Evolutionary conservation across 2,797 vertebrate genomes (phyloP).

Genomic region (Coranthus polyacanthus): DNA sequence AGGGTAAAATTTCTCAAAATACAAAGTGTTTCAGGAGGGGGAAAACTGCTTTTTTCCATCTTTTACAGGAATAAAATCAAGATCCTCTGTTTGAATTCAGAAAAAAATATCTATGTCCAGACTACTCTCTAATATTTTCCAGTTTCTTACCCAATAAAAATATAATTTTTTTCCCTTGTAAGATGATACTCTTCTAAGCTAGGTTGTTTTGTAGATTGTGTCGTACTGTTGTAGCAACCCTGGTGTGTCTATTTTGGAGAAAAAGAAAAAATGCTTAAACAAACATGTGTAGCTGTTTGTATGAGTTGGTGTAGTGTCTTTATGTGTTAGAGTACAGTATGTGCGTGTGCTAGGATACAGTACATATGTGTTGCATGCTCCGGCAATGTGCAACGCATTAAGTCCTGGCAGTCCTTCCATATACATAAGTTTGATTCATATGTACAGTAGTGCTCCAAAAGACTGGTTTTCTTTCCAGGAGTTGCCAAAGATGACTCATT

Average conservation of each 20-base stretch:
- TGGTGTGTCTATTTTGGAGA: slow-evolving; percentile 80
- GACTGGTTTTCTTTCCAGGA: slow-evolving; percentile 71
- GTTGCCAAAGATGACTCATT: slow-evolving; percentile 83
- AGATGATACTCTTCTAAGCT: slow-evolving; percentile 70
- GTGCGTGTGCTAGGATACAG: slow-evolving; percentile 53
- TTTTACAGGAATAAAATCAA: slow-evolving; percentile 41
- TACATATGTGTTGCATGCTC: slow-evolving; percentile 76
- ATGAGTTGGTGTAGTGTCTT: slow-evolving; percentile 43
- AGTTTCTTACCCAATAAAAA: slow-evolving; percentile 70
- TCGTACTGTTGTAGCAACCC: slow-evolving; percentile 86
- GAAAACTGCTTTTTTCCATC: slow-evolving; percentile 3
- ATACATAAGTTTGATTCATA: slow-evolving; percentile 82
- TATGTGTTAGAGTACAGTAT: slow-evolving; percentile 8
- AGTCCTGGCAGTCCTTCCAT: slow-evolving; percentile 79
- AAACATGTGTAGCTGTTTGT: slow-evolving; percentile 74
- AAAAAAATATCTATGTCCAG: slow-evolving; percentile 45
- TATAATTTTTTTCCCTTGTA: slow-evolving; percentile 65
- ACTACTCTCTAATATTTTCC: slow-evolving; percentile 73
- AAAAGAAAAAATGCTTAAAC: slow-evolving; percentile 73
- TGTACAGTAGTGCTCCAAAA: slow-evolving; percentile 82
- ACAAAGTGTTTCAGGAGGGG: not conserved
- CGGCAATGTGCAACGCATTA: slow-evolving; percentile 87
- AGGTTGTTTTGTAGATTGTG: slow-evolving; percentile 82
- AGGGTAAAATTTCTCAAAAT: not conserved
- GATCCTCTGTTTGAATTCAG: slow-evolving; percentile 32